Conservation (phyloP, 2,888 invertebrate species). For the Fragum whitleyi region DNA sequence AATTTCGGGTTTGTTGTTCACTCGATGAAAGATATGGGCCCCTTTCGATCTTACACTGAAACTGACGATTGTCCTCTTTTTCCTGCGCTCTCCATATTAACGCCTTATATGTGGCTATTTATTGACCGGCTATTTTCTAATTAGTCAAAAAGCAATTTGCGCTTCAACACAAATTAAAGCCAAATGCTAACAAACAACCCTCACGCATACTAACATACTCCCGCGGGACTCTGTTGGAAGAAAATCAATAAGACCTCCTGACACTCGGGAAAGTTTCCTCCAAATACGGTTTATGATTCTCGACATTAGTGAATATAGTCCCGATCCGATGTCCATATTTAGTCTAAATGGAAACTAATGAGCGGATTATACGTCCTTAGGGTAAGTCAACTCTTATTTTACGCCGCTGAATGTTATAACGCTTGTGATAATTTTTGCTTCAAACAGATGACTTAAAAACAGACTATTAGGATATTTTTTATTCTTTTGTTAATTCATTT, state of each 20-base stretch:
- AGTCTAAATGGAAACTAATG: slow-evolving; percentile 2
- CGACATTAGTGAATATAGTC: neutral
- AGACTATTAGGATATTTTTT: too few relatives aligned
- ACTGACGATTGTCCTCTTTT: too few relatives aligned
- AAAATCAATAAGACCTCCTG: neutral
- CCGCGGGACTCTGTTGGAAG: neutral
- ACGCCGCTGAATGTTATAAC: too few relatives aligned
- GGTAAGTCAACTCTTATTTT: neutral
- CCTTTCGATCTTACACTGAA: too few relatives aligned
- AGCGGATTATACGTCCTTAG: neutral
- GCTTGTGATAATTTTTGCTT: too few relatives aligned
- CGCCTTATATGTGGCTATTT: too few relatives aligned
- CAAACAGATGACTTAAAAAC: too few relatives aligned
- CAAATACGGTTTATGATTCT: neutral
- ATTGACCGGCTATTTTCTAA: neutral
- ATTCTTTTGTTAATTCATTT: too few relatives aligned
- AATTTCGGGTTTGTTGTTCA: too few relatives aligned
- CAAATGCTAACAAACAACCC: neutral
- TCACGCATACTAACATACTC: neutral
- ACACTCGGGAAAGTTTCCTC: neutral
- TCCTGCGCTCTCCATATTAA: too few relatives aligned
- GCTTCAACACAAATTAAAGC: neutral
- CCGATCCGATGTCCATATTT: slow-evolving; percentile 2
- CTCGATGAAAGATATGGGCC: too few relatives aligned
- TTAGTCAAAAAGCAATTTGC: neutral